A percentile compares a stretch with the other conserved stretches of the same genome.
phyloP scores from a whole-genome alignment of 2,888 invertebrate genomes.

The Furcula furcula region DNA sequence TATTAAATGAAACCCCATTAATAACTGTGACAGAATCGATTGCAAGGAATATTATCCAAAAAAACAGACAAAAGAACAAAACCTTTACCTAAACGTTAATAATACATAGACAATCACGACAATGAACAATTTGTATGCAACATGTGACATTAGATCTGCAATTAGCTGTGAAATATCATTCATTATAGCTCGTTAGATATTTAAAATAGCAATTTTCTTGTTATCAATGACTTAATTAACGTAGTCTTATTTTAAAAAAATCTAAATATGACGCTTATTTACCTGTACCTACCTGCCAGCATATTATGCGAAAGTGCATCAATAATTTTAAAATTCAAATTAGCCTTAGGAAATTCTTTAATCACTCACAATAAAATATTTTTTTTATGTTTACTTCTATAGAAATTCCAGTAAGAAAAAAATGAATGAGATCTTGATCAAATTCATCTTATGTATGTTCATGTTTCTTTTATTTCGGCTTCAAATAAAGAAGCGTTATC shows the following conservation, averaged over 20 bases:
- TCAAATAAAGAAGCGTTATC: constrained; percentile 55
- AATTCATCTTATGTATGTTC: not conserved
- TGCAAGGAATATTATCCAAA: constrained; percentile 26
- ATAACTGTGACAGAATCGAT: constrained; percentile 38
- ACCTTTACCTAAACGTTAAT: constrained; percentile 32
- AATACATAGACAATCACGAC: constrained; percentile 52
- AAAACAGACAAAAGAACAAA: constrained; percentile 35
- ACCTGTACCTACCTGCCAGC: not conserved
- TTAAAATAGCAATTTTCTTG: constrained; percentile 59
- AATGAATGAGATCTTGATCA: not conserved
- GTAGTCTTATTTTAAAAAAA: constrained; percentile 6
- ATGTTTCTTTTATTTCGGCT: constrained; percentile 37
- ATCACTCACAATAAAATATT: too few species aligned
- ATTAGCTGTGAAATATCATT: constrained; percentile 66
- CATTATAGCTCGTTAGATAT: constrained; percentile 76
- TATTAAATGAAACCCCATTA: constrained; percentile 50
- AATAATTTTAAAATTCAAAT: too few species aligned
- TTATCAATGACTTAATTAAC: constrained; percentile 52
- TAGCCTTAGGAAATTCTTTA: too few species aligned
- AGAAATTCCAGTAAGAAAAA: too few species aligned
- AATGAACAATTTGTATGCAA: constrained; percentile 75
- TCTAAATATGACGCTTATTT: not conserved
- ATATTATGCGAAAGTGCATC: too few species aligned
- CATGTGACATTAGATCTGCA: constrained; percentile 53
- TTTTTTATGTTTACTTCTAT: too few species aligned